Conservation (phyloP, 2,888 invertebrate species). For the Ceraclea dissimilis region DNA sequence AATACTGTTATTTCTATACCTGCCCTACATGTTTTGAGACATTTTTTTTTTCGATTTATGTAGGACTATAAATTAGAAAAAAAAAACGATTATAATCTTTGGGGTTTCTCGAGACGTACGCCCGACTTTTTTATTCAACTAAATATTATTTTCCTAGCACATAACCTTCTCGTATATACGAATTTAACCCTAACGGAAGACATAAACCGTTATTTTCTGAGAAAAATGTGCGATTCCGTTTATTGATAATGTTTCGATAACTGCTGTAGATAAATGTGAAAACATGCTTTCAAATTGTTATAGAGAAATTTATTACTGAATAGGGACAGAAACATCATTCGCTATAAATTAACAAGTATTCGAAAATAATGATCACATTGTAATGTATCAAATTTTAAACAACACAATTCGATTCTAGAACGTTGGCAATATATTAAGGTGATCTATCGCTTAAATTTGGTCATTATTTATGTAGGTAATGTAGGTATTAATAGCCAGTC, state of each 20-base stretch:
- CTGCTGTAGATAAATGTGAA: neutral
- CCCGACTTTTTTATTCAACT: too few species aligned
- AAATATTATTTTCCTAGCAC: too few species aligned
- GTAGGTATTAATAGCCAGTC: too few species aligned
- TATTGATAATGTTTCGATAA: neutral
- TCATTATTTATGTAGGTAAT: too few species aligned
- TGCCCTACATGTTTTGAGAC: too few species aligned
- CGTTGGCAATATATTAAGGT: neutral
- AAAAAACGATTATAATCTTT: neutral
- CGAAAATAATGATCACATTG: neutral
- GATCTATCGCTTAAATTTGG: neutral
- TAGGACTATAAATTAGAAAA: neutral
- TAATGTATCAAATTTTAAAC: neutral
- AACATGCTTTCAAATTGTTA: neutral
- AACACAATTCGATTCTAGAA: neutral
- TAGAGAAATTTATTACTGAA: neutral
- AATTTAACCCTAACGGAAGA: constrained; percentile 1
- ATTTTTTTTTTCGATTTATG: too few species aligned
- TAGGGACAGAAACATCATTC: neutral
- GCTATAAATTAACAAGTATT: neutral
- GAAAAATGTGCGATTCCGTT: constrained; percentile 1
- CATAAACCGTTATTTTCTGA: neutral
- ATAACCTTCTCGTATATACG: too few species aligned
- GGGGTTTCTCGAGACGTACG: neutral
- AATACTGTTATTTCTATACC: too few species aligned